Base-by-base conservation (phyloP, 2,797 vertebrate genomes). In the Enteromius trimaculatus region DNA sequence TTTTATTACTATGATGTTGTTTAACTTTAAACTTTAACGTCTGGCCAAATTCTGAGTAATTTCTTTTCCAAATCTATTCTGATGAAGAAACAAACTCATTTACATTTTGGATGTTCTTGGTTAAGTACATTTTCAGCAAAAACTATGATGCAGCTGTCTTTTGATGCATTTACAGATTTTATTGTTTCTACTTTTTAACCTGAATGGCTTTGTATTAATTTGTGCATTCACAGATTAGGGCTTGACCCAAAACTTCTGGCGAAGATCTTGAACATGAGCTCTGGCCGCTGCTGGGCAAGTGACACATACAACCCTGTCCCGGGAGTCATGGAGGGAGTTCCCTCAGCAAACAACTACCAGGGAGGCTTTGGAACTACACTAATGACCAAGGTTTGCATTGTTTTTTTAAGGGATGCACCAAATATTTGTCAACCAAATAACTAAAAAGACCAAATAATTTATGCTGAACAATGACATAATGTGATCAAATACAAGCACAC, bases 231-330 rank as follows among this genome's bases (percentile, higher is more conserved):
- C 94, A 99, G 98, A 93, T 95, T 99, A 91, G 98, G 98, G 82
- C 96, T 99, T 90, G 98, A 99, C 92, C 98, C 98, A 51, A 98
- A 98, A 91, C 96, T 99, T 53, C 89, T 99, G 95, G 95, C 98
- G 75, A 95, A 97, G 95, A 97, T 99, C 89, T 91, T 99, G 85
- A 99, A 99, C 93, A 99, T 99, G 97, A 99, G 98, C 87, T 99
- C 97, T 68, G 98, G 98, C 81, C 97, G 98, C 31, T 99, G 98
- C 90, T 99, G 98, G 98, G 98, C 98, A 91, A 99, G 97, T 84
- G 97, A 99, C 90, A 96, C 96, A 0, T 99, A 99, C 86, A 99
- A 99, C 91, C 98, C 98, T n/a, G 98, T 99, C 42, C 98, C 98
- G n/a, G 98, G 98, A 66, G 98, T 99, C 87, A 99, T 99, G 98